Percentiles rank a stretch among this genome's conserved stretches.
Evolutionary conservation across 2,113 vertebrate genomes (phyloP).

Genomic region (Scomber scombrus): DNA sequence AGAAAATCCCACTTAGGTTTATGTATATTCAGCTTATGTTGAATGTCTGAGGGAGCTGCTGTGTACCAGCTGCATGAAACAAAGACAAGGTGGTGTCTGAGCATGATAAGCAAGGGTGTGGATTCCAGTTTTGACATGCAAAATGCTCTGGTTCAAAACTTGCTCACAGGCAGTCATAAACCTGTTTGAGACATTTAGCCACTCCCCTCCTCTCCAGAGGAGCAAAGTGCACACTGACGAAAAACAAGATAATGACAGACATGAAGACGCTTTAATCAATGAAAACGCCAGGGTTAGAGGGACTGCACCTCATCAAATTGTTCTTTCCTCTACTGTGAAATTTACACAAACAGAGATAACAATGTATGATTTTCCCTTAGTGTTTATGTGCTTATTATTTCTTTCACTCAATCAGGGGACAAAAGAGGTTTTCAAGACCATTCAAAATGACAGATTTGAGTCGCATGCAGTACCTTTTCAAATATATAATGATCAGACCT

Average conservation of each 20-base stretch:
- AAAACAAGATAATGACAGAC: slow-evolving; percentile 55
- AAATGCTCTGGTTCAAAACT: slow-evolving; percentile 75
- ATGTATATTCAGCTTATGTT: slow-evolving; percentile 41
- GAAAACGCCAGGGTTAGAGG: not conserved
- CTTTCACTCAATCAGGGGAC: not conserved
- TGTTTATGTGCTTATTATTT: not conserved
- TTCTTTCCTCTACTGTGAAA: not conserved
- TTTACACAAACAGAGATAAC: not conserved
- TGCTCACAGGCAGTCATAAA: slow-evolving; percentile 81
- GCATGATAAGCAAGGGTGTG: slow-evolving; percentile 85
- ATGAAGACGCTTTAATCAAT: slow-evolving; percentile 35
- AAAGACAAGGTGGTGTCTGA: slow-evolving; percentile 78
- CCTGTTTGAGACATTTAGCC: slow-evolving; percentile 86
- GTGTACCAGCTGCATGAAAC: slow-evolving; percentile 56
- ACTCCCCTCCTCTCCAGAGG: slow-evolving; percentile 72
- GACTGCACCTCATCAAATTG: not conserved
- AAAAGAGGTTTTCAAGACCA: not conserved
- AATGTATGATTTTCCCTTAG: not conserved
- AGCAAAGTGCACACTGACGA: slow-evolving; percentile 64
- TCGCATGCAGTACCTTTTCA: not conserved
- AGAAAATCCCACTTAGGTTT: slow-evolving; percentile 54
- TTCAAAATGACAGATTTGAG: not conserved
- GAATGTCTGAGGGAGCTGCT: slow-evolving; percentile 27
- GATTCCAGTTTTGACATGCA: slow-evolving; percentile 90
- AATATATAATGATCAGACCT: not conserved